Percentiles rank a stretch among this genome's conserved stretches.
Evolutionary conservation across 92 coral and sea anemone species (phyloP).

Genomic region (Bergia puertoricense): DNA sequence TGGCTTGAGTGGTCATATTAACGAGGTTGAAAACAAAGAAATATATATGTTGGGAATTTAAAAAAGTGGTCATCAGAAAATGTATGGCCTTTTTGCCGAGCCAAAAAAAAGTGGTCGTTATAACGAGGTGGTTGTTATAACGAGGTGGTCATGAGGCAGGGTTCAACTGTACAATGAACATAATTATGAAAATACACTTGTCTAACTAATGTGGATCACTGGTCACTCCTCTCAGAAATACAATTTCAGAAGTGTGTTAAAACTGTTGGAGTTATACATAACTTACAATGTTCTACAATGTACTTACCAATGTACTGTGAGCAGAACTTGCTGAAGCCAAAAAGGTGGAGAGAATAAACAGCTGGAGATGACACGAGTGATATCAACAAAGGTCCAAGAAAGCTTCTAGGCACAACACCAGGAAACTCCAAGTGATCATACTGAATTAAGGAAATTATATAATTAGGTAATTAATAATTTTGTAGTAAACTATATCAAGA

Average conservation of each 20-base stretch:
- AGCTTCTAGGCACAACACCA: conserved; percentile 95
- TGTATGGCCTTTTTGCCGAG: no score
- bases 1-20: no score
- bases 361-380: conserved; percentile 75
- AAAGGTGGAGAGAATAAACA: conserved; percentile 41
- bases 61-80: no score
- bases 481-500: neutral
- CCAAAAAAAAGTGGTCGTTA: no score
- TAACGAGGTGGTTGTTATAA: no score
- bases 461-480: neutral
- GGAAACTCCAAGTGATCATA: conserved; percentile 95
- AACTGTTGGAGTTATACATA: neutral
- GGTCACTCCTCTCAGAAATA: no score
- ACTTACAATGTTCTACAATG: neutral
- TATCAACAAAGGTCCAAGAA: conserved; percentile 84
- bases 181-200: no score
- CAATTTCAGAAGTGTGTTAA: neutral
- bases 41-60: no score
- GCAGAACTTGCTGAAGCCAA: conserved; percentile 62
- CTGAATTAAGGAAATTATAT: conserved; percentile 38
- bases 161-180: no score
- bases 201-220: no score
- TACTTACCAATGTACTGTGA: conserved; percentile 78
- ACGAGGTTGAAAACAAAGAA: no score
- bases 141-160: no score